Base-by-base conservation (phyloP, 2,113 vertebrate species). In the Albula goreensis region DNA sequence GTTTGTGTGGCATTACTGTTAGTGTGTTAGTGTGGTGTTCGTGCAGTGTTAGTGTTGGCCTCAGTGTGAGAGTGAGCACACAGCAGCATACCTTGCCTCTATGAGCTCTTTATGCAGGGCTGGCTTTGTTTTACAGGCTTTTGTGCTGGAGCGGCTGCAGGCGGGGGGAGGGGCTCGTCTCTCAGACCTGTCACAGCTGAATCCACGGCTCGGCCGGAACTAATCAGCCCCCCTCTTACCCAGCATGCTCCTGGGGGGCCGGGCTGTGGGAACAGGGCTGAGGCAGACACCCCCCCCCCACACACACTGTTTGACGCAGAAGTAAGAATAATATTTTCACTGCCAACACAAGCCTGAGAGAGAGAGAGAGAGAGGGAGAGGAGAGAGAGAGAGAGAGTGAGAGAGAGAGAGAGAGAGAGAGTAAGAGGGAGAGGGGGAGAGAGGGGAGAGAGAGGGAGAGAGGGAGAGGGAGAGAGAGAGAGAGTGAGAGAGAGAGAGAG, bases 281-380 rank as follows among this genome's bases (percentile, higher is more conserved):
- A 48, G 15, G 83, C 89, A 74, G 80, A 80, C 78, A 87, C 83
- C 80, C 12, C 53, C 12, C 53, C 53, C 81, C 31, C 5, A 25
- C 63, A 11, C 9, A 63, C 60, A 70, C 94, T 94, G 94, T 96
- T 94, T 95, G 92, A 94, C 94, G 91, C 92, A 91, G 91, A 89
- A 93, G 91, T 93, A 95, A 95, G 95, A 96, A 96, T 96, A 96
- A 96, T 95, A 95, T 96, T 96, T 95, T 96, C 93, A 92, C 93
- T 94, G 94, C 95, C 92, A 94, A 93, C 93, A 94, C 93, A 90
- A 91, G 94, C 93, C 93, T 92, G 93, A 86, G 91, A 79, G 31
- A 41, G 31, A 41, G 31, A 41, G 31, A 41, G 31, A 41, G 31
- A 41, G 31, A 41, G 31, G 1, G 31, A 41, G 31, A n/a, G 31